These are phyloP conservation scores for Sesamia nonagrioides DNA, from an alignment of 1,140 invertebrate genomes.

Conservation along the genomic window DNA sequence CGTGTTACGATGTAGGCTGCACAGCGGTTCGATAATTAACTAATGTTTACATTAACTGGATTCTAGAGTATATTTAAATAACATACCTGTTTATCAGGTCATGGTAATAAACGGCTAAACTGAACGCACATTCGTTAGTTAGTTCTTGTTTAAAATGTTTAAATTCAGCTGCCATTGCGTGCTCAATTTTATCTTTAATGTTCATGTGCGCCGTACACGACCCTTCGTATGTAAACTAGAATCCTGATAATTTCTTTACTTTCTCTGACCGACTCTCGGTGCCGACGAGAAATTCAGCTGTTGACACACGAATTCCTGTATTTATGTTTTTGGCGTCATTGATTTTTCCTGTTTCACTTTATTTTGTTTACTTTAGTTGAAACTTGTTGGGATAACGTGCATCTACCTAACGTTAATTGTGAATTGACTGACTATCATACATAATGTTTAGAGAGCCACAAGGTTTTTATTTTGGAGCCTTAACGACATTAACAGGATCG, in stretches of 20 bases:
- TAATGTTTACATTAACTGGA: constrained; percentile 45
- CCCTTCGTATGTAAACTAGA: constrained; percentile 44
- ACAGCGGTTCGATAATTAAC: constrained; percentile 41
- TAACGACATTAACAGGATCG: no score
- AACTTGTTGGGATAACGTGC: neutral
- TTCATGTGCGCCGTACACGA: neutral
- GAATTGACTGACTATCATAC: no score
- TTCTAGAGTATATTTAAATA: constrained; percentile 45
- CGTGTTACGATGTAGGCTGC: constrained; percentile 25
- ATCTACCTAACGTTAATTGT: no score
- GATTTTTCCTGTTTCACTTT: constrained; percentile 29
- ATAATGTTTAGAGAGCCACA: no score
- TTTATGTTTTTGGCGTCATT: constrained; percentile 22
- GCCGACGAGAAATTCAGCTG: constrained; percentile 34
- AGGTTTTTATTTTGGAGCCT: no score
- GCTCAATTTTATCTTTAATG: constrained; percentile 2
- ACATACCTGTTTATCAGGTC: constrained; percentile 45
- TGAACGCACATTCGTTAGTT: constrained; percentile 11
- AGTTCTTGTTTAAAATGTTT: constrained; percentile 17
- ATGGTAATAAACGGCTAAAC: constrained; percentile 42
- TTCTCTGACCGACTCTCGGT: constrained; percentile 42
- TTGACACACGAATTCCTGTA: constrained; percentile 31
- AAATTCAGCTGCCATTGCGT: constrained; percentile 8
- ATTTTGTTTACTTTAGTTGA: neutral
- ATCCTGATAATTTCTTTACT: constrained; percentile 47